Conservation (phyloP, 2,797 vertebrate species). For the Pangasius djambal region DNA sequence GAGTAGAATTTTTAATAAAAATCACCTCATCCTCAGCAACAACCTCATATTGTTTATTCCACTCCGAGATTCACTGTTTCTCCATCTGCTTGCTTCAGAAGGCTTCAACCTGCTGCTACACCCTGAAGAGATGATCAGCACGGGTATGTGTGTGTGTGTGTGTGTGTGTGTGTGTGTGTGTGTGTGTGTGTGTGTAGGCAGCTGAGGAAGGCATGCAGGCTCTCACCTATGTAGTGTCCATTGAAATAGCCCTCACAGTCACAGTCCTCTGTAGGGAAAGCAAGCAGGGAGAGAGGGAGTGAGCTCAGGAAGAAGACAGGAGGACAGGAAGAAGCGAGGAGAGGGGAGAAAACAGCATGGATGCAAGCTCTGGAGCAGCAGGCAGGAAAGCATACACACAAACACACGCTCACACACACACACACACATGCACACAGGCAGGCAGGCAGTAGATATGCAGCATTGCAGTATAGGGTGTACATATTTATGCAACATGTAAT, state of each 20-base stretch:
- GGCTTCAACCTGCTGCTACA: neutral
- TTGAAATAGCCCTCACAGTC: slow-evolving; percentile 96
- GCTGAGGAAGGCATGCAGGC: slow-evolving; percentile 69
- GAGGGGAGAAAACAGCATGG: slow-evolving; percentile 41
- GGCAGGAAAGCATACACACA: slow-evolving; percentile 56
- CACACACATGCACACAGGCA: slow-evolving; percentile 55
- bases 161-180: slow-evolving; percentile 9
- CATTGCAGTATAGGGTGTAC: neutral
- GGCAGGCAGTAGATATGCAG: slow-evolving; percentile 32
- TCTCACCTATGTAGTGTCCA: slow-evolving; percentile 96
- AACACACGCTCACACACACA: slow-evolving; percentile 46
- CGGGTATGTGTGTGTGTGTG: neutral
- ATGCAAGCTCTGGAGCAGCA: slow-evolving; percentile 48
- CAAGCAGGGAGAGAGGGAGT: slow-evolving; percentile 72
- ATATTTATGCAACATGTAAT: slow-evolving; percentile 7
- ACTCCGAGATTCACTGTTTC: neutral
- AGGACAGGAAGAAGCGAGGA: slow-evolving; percentile 63
- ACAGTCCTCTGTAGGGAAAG: slow-evolving; percentile 88
- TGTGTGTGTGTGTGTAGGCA: slow-evolving; percentile 18
- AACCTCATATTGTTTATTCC: neutral
- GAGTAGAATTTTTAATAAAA: neutral
- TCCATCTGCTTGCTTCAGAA: slow-evolving; percentile 16
- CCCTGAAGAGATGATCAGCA: neutral
- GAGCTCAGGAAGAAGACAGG: slow-evolving; percentile 67
- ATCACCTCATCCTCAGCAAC: neutral